Base-by-base conservation (phyloP, 2,888 invertebrate species). In the Sturmia bella region DNA sequence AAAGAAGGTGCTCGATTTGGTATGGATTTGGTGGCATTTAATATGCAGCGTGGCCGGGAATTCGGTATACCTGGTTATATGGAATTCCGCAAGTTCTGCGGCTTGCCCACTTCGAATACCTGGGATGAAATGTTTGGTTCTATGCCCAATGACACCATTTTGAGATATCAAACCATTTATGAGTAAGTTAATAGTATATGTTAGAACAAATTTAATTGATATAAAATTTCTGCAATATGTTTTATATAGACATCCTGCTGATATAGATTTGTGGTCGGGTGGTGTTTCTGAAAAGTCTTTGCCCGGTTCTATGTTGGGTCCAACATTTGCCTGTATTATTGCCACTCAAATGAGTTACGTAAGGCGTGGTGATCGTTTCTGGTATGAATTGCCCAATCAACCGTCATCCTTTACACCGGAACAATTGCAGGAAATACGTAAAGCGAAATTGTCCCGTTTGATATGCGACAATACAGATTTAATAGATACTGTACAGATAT, bases 201-300 rank as follows among this genome's bases (percentile, higher is more conserved):
- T 11, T 24, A 9, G 43, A 57, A 37, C 50, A 63, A 2, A 17
- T 52, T 64, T 39, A n/a, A 37, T 15, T 68, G 7, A 50, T n/a
- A 61, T 2, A 15, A n/a, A 50, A 12, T 74, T 1, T 11, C 2
- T 39, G 3, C 17, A 17, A 21, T 43, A 19, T 7, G 11, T 19
- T 70, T 75, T 3, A 87, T 32, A 7, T 32, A 95, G 95, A 83
- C 95, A 96, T 90, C 97, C 97, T 1, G 93, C 95, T 80, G 98
- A 98, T 90, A 96, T 98, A 57, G 98, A 98, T 92, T 92, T 98
- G 70, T 98, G 98, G 97, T 96, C 97, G 17, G 98, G 97, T 61
- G 98, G 98, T 59, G 97, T 98, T 7, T 97, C 97, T 0, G 98
- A 98, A 89, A 93, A 95, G 82, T 96, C 98, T 2, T 92, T 98